Base-by-base conservation (phyloP, 2,888 invertebrate species). In the Unio delphinus region DNA sequence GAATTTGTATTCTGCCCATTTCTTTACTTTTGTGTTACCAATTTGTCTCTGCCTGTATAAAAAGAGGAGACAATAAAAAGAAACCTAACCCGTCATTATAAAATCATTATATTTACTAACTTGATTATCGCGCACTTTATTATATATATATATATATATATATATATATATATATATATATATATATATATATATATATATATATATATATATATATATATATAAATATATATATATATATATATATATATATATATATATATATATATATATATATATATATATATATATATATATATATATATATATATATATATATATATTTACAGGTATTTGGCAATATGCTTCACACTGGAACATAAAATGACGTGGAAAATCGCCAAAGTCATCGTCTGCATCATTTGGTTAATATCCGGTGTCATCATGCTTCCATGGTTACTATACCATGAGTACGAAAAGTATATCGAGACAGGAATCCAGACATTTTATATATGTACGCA, bases 311-410 rank as follows among this genome's bases (percentile, higher is more conserved):
- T 57, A 26, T 18, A 18, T 7, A 45, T 34, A 17, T 55, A 30
- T 30, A 69, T 55, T 83, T 94, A n/a, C 94, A 97, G 97, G 92
- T 97, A 96, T 89, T 92, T 97, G 82, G 97, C 97, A 61, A 97
- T 97, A 86, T 97, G 97, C 95, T 96, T 96, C 94, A 96, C 97
- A 1, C 90, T 97, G 83, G 95, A 95, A 87, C 94, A 95, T 88
- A 96, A 96, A 90, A 95, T 97, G 91, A 96, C 96, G 64, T 96
- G 96, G 87, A 93, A 94, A 68, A 93, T 95, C 23, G 96, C 96
- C 20, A 93, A 96, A 68, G 92, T 95, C 89, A 95, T 96, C 93
- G 96, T 97, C 85, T 92, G 95, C 72, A 92, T 95, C 87, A 96
- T 97, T 87, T 97, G 97, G 97, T 92, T 95, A 86, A 94, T 95